Evolutionary conservation across 2,113 vertebrate genomes (phyloP), one percentile per base, ranked within the genome.

Genomic region (Cochlearius cochlearius): DNA sequence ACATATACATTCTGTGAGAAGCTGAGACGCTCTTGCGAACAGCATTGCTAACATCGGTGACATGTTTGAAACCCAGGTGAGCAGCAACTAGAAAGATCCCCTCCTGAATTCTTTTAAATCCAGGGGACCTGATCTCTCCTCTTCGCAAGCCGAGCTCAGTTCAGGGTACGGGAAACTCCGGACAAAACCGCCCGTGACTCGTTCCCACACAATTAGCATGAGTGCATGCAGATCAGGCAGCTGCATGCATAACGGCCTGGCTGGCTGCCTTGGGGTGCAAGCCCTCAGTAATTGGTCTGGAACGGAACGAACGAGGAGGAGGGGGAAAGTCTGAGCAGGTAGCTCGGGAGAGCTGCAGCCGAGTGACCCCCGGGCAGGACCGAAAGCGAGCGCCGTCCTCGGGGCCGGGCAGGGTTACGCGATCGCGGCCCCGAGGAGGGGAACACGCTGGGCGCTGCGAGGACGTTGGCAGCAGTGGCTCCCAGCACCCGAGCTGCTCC

Each of bases 191-290:
- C 2, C n/a, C 86, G 0, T 2, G 77, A 41, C 67, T 59, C 7
- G 23, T 22, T 86, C 49, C 79, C 94, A 76, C 86, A 23, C 27
- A 25, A 90, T 66, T 77, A 60, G 67, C 86, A 60, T 13, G 72
- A 73, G 91, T 3, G 13, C 76, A 63, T 38, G 86, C 90, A 78
- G 81, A 66, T 76, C 88, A 68, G 92, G 95, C 95, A 96, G 96
- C 95, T 95, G 96, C 90, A 12, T 0, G 74, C 74, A 60, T 0
- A 1, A 69, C 19, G 3, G 78, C 94, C 90, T 66, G 94, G 88
- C 94, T 13, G 88, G 29, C 77, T 71, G 95, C 96, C 88, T 20
- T 12, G 2, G 90, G 56, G 12, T 12, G 58, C 59, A 17, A 27
- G 16, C 76, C 12, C 38, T 1, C 41, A 3, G 62, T 3, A 55